A percentile compares a stretch with the other conserved stretches of the same genome.
phyloP scores from a whole-genome alignment of 2,888 invertebrate species.

The Drosophila kokeensis region DNA sequence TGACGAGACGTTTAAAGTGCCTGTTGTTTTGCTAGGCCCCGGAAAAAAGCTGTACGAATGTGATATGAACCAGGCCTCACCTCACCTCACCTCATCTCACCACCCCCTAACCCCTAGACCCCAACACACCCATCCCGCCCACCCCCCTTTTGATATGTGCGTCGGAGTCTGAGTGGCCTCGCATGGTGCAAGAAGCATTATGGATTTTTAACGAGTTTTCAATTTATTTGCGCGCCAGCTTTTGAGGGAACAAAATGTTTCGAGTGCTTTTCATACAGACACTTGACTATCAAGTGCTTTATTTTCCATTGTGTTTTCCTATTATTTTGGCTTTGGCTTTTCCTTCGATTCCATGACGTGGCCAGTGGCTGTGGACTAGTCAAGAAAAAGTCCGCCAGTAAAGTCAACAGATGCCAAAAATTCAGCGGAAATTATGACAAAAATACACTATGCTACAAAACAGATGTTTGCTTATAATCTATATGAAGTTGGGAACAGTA shows the following conservation, averaged over 20 bases:
- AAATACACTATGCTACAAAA: constrained; percentile 25
- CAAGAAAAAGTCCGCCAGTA: constrained; percentile 23
- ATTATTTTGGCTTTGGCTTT: constrained; percentile 15
- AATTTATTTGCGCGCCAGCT: constrained; percentile 82
- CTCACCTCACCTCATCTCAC: constrained; percentile 10
- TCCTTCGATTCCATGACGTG: constrained; percentile 41
- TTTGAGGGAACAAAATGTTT: constrained; percentile 60
- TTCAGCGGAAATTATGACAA: constrained; percentile 14
- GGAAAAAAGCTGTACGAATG: constrained; percentile 35
- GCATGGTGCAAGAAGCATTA: constrained; percentile 77
- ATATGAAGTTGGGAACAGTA: background rate
- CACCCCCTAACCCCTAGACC: background rate
- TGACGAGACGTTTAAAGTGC: constrained; percentile 35
- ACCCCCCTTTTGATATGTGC: background rate
- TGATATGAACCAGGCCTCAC: constrained; percentile 52
- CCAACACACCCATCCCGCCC: background rate
- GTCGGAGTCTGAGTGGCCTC: constrained; percentile 47
- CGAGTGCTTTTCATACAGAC: constrained; percentile 81
- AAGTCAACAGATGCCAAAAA: constrained; percentile 32
- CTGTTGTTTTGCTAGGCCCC: constrained; percentile 12
- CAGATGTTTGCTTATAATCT: background rate
- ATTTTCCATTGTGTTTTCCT: constrained; percentile 36
- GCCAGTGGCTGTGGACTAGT: constrained; percentile 43
- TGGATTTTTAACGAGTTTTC: constrained; percentile 85
- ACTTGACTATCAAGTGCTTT: constrained; percentile 79